Conservation (phyloP, 2,888 invertebrate genomes). For the Yponomeuta malinellus region DNA sequence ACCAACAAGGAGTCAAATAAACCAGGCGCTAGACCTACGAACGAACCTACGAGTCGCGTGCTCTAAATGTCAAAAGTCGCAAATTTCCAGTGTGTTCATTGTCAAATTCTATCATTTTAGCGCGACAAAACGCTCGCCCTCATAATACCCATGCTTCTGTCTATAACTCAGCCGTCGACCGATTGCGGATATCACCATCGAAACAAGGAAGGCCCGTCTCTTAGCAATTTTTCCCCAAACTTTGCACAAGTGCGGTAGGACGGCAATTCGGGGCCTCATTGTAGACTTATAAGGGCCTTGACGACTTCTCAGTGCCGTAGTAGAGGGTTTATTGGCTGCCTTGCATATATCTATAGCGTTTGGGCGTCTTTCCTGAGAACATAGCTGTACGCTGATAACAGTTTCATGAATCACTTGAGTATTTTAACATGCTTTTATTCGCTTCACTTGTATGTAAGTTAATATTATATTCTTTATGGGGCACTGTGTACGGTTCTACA, state of each 20-base stretch:
- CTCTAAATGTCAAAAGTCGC: no score
- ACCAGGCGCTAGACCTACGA: no score
- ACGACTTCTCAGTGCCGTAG: background rate
- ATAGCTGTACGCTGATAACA: background rate
- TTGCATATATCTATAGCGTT: background rate
- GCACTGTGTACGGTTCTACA: no score
- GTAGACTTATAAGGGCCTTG: constrained; percentile 4
- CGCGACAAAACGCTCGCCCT: no score
- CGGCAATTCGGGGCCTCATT: background rate
- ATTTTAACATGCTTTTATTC: background rate
- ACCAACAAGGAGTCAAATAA: no score
- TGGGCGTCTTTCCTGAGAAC: background rate
- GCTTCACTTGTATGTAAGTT: no score
- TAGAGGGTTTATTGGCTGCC: background rate
- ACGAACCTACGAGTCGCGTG: no score
- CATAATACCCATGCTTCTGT: no score
- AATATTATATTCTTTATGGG: no score
- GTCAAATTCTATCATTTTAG: no score
- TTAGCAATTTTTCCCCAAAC: background rate
- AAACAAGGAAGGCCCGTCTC: background rate
- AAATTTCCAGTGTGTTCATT: no score
- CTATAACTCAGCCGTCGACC: background rate
- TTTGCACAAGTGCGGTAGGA: background rate
- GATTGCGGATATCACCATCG: no score
- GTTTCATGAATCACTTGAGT: background rate